phyloP scores from a whole-genome alignment of 1,140 invertebrate genomes.

The Bicyclus anynana region DNA sequence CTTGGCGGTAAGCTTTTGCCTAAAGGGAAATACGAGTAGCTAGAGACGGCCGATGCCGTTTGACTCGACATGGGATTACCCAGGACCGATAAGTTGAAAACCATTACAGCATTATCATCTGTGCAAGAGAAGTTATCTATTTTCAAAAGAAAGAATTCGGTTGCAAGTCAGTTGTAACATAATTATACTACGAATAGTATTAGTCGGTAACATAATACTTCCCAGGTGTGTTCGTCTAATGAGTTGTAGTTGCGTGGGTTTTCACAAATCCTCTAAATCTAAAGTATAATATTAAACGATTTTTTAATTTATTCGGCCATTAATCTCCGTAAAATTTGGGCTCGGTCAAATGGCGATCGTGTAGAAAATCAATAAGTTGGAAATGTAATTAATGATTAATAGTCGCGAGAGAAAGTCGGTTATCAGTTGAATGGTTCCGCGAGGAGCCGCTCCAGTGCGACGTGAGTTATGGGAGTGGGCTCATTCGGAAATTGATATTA shows the following conservation, averaged over 20 bases:
- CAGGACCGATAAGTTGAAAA: too few species aligned
- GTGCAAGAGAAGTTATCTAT: too few species aligned
- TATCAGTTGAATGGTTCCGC: slow-evolving; percentile 1
- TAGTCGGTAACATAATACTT: too few species aligned
- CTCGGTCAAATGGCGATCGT: slow-evolving; percentile 1
- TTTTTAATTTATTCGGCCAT: not conserved
- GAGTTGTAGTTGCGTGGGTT: not conserved
- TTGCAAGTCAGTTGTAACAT: too few species aligned
- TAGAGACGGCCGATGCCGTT: too few species aligned
- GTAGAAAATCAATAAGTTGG: not conserved
- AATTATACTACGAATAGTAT: too few species aligned
- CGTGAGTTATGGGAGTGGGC: slow-evolving; percentile 12
- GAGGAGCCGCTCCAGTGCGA: not conserved
- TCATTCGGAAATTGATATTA: not conserved
- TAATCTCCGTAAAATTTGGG: not conserved
- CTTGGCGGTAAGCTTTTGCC: too few species aligned
- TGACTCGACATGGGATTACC: too few species aligned
- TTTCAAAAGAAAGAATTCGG: too few species aligned
- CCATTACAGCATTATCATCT: too few species aligned
- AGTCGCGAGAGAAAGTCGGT: slow-evolving; percentile 11
- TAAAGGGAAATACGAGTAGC: too few species aligned
- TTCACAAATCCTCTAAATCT: not conserved
- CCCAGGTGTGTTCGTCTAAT: too few species aligned
- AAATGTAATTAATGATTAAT: slow-evolving; percentile 16
- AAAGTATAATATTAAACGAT: not conserved